Base-by-base conservation (phyloP, 2,113 vertebrate species). In the Odontesthes bonariensis region DNA sequence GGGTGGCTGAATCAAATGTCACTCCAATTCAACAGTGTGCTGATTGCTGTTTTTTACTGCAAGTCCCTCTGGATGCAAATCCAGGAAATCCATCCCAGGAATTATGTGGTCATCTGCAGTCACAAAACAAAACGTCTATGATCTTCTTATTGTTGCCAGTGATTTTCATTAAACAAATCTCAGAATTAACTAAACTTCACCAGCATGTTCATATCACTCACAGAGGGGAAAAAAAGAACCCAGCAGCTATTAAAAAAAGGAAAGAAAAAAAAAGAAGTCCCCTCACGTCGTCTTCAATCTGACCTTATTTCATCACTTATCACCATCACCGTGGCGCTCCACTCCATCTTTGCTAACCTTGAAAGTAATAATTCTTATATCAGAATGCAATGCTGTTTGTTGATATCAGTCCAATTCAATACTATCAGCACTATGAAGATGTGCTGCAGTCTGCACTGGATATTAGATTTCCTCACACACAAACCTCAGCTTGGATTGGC, bases 341-440 rank as follows among this genome's bases (percentile, higher is more conserved):
- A 51, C 19, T 20, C 62, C 27, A 33, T 64, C 14, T 49, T 49
- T 19, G 22, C 27, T 33, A 33, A 49, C 10, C 16, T 27, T 64
- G 46, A 33, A 51, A 49, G 32, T 64, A 64, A 64, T 64, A 31
- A 64, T n/a, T 64, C 32, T 11, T 4, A 51, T 33, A 51, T 19
- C 19, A 11, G 62, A 38, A 13, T 59, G n/a, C 0, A 38, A 13
- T 59, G 10, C 0, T 20, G 31, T 49, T 49, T 63, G 49, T 33
- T 40, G 57, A 40, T 40, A 13, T 59, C n/a, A 38, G 57, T 2
- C 20, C 35, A 40, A 14, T 14, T n/a, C 57, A 59, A 20, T 59
- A 9, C 19, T 13, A 35, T 33, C 31, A 13, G 23, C 17, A 11
- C 49, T 8, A 33, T 33, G 11, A 51, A 64, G 49, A 27, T 40